Evolutionary conservation across 2,888 invertebrate species (phyloP).

Genomic region (Dascillus cervinus): DNA sequence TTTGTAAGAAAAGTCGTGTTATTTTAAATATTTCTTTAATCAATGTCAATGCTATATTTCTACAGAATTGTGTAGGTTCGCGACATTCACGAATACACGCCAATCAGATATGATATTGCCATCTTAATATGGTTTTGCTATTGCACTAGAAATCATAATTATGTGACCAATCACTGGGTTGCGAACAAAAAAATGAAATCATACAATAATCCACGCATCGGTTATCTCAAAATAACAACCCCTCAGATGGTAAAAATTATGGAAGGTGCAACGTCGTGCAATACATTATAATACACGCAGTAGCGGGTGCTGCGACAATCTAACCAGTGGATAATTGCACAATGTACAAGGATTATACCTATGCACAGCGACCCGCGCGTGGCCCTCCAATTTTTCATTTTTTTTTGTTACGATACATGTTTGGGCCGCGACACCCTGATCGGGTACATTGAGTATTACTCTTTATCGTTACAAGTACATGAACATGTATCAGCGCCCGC

Average conservation of each 20-base stretch:
- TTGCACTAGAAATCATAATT: slow-evolving; percentile 37
- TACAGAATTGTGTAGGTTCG: slow-evolving; percentile 40
- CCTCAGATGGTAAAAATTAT: slow-evolving; percentile 21
- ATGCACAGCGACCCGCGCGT: slow-evolving; percentile 22
- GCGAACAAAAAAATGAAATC: slow-evolving; percentile 25
- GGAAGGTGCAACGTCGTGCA: slow-evolving; percentile 36
- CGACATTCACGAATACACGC: slow-evolving; percentile 37
- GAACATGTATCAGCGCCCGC: slow-evolving; percentile 13
- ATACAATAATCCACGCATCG: slow-evolving; percentile 13
- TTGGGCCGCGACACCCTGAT: slow-evolving; percentile 8
- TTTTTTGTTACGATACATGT: slow-evolving; percentile 3
- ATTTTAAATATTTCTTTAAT: slow-evolving; percentile 43
- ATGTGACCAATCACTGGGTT: slow-evolving; percentile 27
- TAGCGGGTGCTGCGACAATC: slow-evolving; percentile 29
- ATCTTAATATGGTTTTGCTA: slow-evolving; percentile 42
- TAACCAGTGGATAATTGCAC: slow-evolving; percentile 21
- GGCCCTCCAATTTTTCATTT: slow-evolving; percentile 1
- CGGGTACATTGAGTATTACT: slow-evolving; percentile 9
- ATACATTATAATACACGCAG: slow-evolving; percentile 34
- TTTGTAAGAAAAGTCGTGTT: too few species aligned
- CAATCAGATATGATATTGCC: slow-evolving; percentile 44
- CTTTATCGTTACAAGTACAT: slow-evolving; percentile 15
- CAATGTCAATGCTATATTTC: slow-evolving; percentile 43
- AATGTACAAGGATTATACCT: slow-evolving; percentile 20
- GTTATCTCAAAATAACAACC: slow-evolving; percentile 15